These are phyloP conservation scores for Syngnathus typhle DNA, from an alignment of 2,113 vertebrate genomes.

Conservation along the genomic window DNA sequence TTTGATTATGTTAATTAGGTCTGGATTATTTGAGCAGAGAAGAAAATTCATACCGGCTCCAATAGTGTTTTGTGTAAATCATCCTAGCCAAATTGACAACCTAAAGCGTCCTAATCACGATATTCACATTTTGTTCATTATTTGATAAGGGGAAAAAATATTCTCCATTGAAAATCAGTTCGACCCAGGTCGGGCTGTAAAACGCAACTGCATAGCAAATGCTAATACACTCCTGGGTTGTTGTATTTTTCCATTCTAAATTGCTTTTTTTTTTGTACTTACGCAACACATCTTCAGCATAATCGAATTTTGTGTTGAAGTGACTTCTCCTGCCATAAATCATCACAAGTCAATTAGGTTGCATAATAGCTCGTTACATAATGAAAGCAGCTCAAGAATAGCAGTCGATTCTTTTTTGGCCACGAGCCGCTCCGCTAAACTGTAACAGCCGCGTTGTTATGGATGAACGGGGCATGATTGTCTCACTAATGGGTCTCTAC, in stretches of 20 bases:
- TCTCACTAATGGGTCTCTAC: constrained; percentile 2
- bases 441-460: neutral
- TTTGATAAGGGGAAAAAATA: neutral
- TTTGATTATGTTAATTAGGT: no score
- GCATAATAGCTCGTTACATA: constrained; percentile 44
- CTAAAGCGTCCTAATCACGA: neutral
- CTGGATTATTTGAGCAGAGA: no score
- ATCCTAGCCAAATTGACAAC: neutral
- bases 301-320: constrained; percentile 7
- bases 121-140: neutral
- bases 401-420: constrained; percentile 30
- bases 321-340: constrained; percentile 15
- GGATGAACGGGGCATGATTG: constrained; percentile 7
- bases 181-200: neutral
- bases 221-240: neutral
- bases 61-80: no score
- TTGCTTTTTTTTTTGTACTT: constrained; percentile 1
- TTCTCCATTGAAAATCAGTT: neutral
- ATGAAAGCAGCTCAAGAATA: constrained; percentile 41
- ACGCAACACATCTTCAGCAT: neutral
- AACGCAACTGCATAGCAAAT: neutral
- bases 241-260: neutral
- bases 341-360: constrained; percentile 20
- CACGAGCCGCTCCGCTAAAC: constrained; percentile 21
- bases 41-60: no score